A percentile compares a stretch with the other conserved stretches of the same genome.
phyloP scores from a whole-genome alignment of 2,797 vertebrate species.

The Arremon aurantiirostris region DNA sequence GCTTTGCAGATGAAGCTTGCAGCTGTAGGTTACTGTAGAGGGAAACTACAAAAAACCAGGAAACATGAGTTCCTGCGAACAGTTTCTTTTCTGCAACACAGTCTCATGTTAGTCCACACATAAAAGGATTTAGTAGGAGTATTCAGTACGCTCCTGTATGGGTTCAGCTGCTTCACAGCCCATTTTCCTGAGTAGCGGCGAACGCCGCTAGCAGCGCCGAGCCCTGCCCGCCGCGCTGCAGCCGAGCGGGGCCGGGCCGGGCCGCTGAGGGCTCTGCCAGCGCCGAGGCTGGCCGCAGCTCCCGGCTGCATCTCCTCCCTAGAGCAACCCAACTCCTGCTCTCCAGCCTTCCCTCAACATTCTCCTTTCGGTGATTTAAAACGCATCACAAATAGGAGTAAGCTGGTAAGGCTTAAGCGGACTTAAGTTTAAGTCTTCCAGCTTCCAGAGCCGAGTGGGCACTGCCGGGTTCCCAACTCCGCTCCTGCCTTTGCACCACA shows the following conservation, averaged over 20 bases:
- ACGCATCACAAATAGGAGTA: fast-evolving
- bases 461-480: fast-evolving
- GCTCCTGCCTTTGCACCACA: fast-evolving
- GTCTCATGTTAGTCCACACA: neutral
- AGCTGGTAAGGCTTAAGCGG: fast-evolving
- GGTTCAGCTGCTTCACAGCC: fast-evolving
- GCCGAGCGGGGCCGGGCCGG: fast-evolving
- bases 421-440: fast-evolving
- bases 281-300: fast-evolving
- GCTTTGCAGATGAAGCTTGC: neutral
- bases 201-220: fast-evolving
- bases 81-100: neutral
- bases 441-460: fast-evolving
- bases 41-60: neutral
- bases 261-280: neutral
- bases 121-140: fast-evolving
- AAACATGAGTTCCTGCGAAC: neutral
- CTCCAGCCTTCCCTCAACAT: fast-evolving
- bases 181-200: fast-evolving
- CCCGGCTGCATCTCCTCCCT: fast-evolving
- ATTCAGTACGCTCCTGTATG: fast-evolving
- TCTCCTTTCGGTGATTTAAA: no score
- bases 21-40: neutral
- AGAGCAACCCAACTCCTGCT: neutral
- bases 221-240: fast-evolving